These are phyloP conservation scores for Parazoanthus swiftii DNA, from an alignment of 92 coral and sea anemone genomes.

Conservation along the genomic window DNA sequence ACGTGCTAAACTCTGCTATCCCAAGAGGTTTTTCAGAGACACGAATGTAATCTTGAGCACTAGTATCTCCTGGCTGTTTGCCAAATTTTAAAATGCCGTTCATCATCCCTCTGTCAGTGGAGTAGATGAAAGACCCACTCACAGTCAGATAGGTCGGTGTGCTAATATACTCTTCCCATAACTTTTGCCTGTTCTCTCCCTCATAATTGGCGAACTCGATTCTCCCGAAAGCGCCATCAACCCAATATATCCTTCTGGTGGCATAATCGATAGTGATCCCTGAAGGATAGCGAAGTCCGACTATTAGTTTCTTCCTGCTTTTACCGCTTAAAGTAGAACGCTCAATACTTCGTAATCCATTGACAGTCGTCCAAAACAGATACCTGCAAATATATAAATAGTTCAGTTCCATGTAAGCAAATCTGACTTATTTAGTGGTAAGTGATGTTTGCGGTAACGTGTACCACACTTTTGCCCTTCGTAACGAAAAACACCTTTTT, in stretches of 20 bases:
- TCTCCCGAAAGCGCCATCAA: not conserved
- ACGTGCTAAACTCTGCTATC: slow-evolving; percentile 23
- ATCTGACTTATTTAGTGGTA: no score
- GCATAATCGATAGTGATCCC: slow-evolving; percentile 27
- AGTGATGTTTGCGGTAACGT: no score
- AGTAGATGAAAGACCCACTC: slow-evolving; percentile 35
- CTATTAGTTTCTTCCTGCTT: not conserved
- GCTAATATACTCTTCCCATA: not conserved
- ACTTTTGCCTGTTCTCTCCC: slow-evolving; percentile 1
- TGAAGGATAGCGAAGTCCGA: not conserved
- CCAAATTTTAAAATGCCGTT: not conserved
- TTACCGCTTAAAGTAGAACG: slow-evolving; percentile 30
- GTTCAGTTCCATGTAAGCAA: no score
- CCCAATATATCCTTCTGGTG: slow-evolving; percentile 21
- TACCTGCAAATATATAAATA: not conserved
- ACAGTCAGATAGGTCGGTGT: slow-evolving; percentile 39
- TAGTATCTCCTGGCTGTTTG: not conserved
- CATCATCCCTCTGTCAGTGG: slow-evolving; percentile 37
- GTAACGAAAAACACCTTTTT: no score
- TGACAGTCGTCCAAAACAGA: slow-evolving; percentile 26
- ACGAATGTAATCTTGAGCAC: not conserved
- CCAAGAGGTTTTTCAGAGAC: slow-evolving; percentile 39
- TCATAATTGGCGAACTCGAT: slow-evolving; percentile 26
- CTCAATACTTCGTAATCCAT: slow-evolving; percentile 1
- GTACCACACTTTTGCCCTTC: no score